Evolutionary conservation across 1,140 invertebrate genomes (phyloP).

Genomic region (Geopemphigus sp.): DNA sequence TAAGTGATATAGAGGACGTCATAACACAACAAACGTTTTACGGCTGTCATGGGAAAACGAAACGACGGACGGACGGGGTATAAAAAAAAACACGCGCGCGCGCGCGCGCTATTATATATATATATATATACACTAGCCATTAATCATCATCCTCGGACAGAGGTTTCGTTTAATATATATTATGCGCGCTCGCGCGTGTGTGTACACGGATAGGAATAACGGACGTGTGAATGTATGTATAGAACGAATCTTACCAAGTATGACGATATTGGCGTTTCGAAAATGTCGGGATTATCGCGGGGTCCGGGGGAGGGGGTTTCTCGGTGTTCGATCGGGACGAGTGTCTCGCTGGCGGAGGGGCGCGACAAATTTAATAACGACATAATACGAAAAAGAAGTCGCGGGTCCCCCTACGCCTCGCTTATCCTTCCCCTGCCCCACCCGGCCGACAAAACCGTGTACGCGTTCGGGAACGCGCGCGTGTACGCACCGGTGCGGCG

Average conservation of each 20-base stretch:
- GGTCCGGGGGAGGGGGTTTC: too few relatives aligned
- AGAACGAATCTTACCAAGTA: not conserved
- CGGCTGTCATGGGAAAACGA: conserved; percentile 25
- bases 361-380: conserved; percentile 22
- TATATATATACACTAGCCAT: conserved; percentile 36
- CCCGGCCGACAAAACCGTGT: not conserved
- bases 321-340: not conserved
- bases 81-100: conserved; percentile 36
- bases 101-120: conserved; percentile 27
- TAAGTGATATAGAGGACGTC: conserved; percentile 48
- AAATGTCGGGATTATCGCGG: not conserved
- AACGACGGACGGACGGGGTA: not conserved
- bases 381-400: conserved; percentile 36
- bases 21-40: conserved; percentile 49
- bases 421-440: too few relatives aligned
- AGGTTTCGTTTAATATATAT: conserved; percentile 24
- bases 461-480: conserved; percentile 11
- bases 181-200: not conserved
- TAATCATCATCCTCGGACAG: conserved; percentile 43
- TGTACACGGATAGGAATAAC: not conserved
- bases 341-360: not conserved
- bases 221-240: not conserved
- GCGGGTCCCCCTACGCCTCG: too few relatives aligned
- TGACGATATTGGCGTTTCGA: conserved; percentile 18
- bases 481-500: too few relatives aligned